Conservation (phyloP, 2,113 vertebrate genomes). For the Delphinus delphis region DNA sequence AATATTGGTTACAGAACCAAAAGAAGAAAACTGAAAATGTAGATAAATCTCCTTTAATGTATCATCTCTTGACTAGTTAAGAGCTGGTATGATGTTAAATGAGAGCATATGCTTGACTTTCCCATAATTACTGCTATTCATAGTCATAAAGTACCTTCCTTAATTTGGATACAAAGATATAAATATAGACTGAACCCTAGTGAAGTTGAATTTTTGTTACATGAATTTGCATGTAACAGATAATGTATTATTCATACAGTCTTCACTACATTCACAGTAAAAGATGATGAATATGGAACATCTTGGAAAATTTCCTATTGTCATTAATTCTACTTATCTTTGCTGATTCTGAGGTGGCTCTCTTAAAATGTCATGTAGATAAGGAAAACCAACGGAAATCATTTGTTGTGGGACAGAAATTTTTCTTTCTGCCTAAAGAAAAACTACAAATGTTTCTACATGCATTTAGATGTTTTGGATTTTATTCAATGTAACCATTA, state of each 20-base stretch:
- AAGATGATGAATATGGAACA: not conserved
- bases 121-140: not conserved
- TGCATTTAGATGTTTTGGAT: not conserved
- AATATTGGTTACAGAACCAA: not conserved
- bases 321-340: not conserved
- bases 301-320: not conserved
- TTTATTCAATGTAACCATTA: not conserved
- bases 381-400: not conserved
- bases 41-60: not conserved
- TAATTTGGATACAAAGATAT: not conserved
- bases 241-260: conserved; percentile 9
- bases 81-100: not conserved
- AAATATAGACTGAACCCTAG: not conserved
- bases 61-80: not conserved
- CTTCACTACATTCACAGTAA: not conserved
- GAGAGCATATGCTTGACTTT: not conserved
- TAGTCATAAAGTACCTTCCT: not conserved
- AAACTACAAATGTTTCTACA: not conserved
- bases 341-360: not conserved
- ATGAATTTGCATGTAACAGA: not conserved
- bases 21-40: not conserved
- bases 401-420: not conserved
- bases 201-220: conserved; percentile 18
- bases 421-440: not conserved
- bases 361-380: not conserved